Evolutionary conservation across 2,113 vertebrate genomes (phyloP).

Genomic region (Syngnathoides biaculeatus): DNA sequence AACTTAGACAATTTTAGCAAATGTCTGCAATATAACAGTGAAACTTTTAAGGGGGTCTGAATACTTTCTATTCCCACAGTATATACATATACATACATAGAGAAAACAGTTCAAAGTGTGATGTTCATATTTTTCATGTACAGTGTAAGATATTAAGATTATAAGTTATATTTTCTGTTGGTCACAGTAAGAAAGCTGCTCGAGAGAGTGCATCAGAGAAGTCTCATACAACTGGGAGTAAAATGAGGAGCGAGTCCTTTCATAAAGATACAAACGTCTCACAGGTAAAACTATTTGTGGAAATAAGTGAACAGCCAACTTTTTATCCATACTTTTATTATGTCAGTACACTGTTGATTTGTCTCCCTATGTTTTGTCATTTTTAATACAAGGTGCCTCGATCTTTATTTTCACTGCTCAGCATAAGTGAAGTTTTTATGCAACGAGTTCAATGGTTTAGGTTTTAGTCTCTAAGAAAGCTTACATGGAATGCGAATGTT

Average conservation of each 20-base stretch:
- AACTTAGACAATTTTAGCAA: no score
- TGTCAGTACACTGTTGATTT: not conserved
- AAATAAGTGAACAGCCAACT: not conserved
- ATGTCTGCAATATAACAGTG: no score
- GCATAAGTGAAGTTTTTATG: no score
- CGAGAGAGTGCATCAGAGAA: constrained; percentile 58
- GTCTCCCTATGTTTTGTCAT: not conserved
- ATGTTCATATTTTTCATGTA: not conserved
- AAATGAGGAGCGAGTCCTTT: constrained; percentile 53
- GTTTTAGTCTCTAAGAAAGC: no score
- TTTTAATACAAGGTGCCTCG: not conserved
- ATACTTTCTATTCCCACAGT: no score
- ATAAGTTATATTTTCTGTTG: not conserved
- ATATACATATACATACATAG: no score
- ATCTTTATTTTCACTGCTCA: not conserved
- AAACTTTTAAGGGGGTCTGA: no score
- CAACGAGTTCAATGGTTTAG: no score
- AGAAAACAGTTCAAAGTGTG: not conserved
- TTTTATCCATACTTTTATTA: not conserved
- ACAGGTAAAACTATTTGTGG: constrained; percentile 66
- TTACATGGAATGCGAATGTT: no score
- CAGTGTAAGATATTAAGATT: no score
- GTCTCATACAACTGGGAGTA: constrained; percentile 10
- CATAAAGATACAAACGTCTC: constrained; percentile 51
- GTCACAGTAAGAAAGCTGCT: constrained; percentile 44